A percentile compares a stretch with the other conserved stretches of the same genome.
phyloP scores from a whole-genome alignment of 2,113 vertebrate species.

The Catharus fuscescens region DNA sequence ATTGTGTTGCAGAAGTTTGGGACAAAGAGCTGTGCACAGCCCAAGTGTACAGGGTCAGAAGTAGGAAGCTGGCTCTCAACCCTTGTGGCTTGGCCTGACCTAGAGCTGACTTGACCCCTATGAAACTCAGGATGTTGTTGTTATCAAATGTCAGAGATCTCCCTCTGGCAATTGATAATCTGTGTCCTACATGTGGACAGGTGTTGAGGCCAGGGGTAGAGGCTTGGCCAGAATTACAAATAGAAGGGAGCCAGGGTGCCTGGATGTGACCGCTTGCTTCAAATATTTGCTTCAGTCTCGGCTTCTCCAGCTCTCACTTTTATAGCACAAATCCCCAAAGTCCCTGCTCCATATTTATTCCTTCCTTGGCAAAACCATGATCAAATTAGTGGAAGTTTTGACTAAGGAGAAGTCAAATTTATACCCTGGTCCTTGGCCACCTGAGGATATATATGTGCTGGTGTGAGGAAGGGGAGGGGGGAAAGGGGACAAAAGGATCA shows the following conservation, averaged over 20 bases:
- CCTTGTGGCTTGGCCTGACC: background rate
- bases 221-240: background rate
- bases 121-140: background rate
- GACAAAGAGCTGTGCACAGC: background rate
- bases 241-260: background rate
- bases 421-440: constrained; percentile 25
- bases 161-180: background rate
- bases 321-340: constrained; percentile 30
- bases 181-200: background rate
- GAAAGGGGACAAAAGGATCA: constrained; percentile 29
- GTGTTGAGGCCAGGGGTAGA: background rate
- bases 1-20: background rate
- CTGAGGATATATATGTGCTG: constrained; percentile 5
- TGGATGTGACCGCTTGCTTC: background rate
- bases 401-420: constrained; percentile 41
- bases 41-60: background rate
- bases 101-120: background rate
- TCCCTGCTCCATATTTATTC: constrained; percentile 39
- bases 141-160: background rate
- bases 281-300: background rate
- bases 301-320: constrained; percentile 27
- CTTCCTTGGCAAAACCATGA: constrained; percentile 46
- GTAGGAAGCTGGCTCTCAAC: background rate
- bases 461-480: background rate
- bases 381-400: constrained; percentile 58